Conservation (phyloP, 2,888 invertebrate species). For the Tipula confusa region DNA sequence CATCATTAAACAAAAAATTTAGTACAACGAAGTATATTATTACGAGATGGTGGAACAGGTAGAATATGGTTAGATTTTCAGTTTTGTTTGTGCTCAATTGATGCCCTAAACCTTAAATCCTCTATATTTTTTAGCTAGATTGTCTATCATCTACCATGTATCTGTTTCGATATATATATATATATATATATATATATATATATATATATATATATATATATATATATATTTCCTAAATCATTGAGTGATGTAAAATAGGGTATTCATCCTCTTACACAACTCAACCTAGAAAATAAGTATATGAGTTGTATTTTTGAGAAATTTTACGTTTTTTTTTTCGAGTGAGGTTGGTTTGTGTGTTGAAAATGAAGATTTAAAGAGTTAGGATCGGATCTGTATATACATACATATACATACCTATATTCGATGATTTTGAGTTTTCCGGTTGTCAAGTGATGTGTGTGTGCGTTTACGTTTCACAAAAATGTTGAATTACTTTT, state of each 20-base stretch:
- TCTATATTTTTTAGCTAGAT: neutral
- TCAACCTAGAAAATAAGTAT: neutral
- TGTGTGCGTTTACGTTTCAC: neutral
- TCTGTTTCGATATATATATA: too few species aligned
- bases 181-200: too few species aligned
- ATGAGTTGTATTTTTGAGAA: neutral
- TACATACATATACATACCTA: too few species aligned
- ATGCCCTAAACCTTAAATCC: neutral
- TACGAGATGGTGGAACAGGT: neutral
- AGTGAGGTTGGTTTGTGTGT: constrained; percentile 9
- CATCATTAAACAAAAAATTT: neutral
- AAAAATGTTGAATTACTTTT: neutral
- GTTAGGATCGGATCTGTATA: too few species aligned
- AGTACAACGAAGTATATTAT: neutral
- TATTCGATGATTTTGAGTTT: neutral
- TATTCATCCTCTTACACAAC: neutral
- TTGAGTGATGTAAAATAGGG: constrained; percentile 12
- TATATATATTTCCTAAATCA: too few species aligned
- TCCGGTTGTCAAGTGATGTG: constrained; percentile 7
- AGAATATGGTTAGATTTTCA: neutral
- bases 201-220: too few species aligned
- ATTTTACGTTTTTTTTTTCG: neutral
- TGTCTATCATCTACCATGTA: neutral
- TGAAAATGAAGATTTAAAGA: constrained; percentile 4
- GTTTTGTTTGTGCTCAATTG: neutral